Percentiles rank a stretch among this genome's conserved stretches.
Conservation (phyloP, 2,888 invertebrate genomes). For the Alsophila aescularia region DNA sequence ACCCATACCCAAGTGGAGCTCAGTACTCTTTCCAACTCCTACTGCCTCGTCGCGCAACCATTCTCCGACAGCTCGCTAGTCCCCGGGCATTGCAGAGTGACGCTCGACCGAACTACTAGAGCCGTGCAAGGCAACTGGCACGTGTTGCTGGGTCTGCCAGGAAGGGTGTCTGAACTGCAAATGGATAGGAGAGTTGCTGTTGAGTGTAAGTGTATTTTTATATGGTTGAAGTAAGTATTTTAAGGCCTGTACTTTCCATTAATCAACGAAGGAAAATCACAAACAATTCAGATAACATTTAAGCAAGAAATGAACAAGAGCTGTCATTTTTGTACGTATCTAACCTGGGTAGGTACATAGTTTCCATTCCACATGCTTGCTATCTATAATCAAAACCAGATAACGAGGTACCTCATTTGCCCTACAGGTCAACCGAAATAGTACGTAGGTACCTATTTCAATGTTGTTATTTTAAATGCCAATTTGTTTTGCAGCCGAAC, state of each 20-base stretch:
- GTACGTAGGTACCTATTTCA: no score
- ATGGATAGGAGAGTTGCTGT: slow-evolving; percentile 64
- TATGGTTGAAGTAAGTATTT: no score
- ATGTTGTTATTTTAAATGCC: no score
- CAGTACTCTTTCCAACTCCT: slow-evolving; percentile 58
- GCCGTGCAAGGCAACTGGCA: slow-evolving; percentile 78
- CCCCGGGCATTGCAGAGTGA: slow-evolving; percentile 70
- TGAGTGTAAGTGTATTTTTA: slow-evolving; percentile 53
- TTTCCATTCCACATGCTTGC: no score
- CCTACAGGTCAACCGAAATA: no score
- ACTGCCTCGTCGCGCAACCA: slow-evolving; percentile 71
- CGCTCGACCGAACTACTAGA: slow-evolving; percentile 65
- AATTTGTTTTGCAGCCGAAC: slow-evolving; percentile 64
- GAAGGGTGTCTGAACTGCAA: slow-evolving; percentile 67
- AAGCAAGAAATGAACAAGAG: no score
- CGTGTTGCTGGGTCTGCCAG: slow-evolving; percentile 70
- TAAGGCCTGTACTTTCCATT: no score
- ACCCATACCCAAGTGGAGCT: slow-evolving; percentile 53
- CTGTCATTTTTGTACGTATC: no score
- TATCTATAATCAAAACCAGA: no score
- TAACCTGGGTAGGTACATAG: no score
- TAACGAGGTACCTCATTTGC: no score
- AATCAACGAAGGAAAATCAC: neutral
- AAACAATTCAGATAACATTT: no score
- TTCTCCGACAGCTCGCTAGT: slow-evolving; percentile 70